phyloP scores from a whole-genome alignment of 2,888 invertebrate species.

The Himalopsyche tibetana region DNA sequence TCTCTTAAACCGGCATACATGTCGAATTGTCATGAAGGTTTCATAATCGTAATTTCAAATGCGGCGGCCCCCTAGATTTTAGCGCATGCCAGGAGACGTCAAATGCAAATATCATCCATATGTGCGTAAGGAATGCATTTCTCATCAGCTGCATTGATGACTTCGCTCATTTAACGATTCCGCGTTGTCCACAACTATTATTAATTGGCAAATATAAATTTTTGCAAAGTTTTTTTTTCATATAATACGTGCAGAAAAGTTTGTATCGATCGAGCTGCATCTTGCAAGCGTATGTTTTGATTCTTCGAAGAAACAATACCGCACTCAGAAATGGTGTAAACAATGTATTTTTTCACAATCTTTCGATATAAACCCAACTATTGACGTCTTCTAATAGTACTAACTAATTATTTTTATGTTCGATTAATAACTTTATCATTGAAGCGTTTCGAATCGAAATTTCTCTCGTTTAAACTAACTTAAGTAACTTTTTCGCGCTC shows the following conservation, averaged over 20 bases:
- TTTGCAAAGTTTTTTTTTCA: conserved; percentile 47
- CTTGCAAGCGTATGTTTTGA: conserved; percentile 59
- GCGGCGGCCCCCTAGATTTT: conserved; percentile 73
- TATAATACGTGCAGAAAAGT: conserved; percentile 50
- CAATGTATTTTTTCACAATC: neutral
- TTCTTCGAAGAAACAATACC: neutral
- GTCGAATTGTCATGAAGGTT: conserved; percentile 50
- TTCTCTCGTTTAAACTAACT: neutral
- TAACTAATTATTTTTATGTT: neutral
- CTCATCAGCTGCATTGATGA: conserved; percentile 26
- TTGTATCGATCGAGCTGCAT: conserved; percentile 56
- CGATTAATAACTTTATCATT: neutral
- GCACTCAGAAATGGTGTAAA: neutral
- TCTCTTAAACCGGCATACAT: neutral
- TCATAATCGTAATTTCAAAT: conserved; percentile 73
- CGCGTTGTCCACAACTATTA: neutral
- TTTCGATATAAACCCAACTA: neutral
- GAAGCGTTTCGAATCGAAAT: neutral
- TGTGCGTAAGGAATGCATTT: conserved; percentile 51
- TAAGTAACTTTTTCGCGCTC: conserved; percentile 36
- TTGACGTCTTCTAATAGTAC: neutral
- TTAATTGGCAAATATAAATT: neutral
- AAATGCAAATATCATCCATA: conserved; percentile 70
- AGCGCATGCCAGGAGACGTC: conserved; percentile 78
- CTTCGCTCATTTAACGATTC: conserved; percentile 13